These are phyloP conservation scores for Stictonetta naevosa DNA, from an alignment of 2,113 vertebrate genomes.

Conservation along the genomic window DNA sequence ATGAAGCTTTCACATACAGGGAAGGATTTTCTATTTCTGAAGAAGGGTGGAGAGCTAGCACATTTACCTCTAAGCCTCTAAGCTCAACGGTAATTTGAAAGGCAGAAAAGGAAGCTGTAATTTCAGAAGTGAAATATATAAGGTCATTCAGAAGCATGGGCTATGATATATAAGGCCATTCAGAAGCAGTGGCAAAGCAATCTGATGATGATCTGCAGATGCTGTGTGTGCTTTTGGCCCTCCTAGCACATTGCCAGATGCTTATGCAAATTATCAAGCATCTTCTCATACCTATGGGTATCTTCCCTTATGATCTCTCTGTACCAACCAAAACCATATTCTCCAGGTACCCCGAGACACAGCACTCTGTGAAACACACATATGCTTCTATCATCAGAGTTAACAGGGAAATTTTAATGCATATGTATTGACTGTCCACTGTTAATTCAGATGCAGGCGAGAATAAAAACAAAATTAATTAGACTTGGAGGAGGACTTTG, in stretches of 20 bases:
- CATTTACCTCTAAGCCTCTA: neutral
- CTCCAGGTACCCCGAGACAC: neutral
- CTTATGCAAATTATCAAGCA: constrained; percentile 52
- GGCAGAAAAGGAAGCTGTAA: neutral
- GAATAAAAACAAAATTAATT: constrained; percentile 58
- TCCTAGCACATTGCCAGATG: constrained; percentile 17
- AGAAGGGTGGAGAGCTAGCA: neutral
- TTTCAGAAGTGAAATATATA: neutral
- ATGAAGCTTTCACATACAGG: neutral
- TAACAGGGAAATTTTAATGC: constrained; percentile 47
- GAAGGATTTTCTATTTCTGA: neutral
- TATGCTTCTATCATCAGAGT: constrained; percentile 42
- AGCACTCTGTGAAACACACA: constrained; percentile 1
- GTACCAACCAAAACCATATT: constrained; percentile 7
- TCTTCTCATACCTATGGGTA: constrained; percentile 23
- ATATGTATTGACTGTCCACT: constrained; percentile 29
- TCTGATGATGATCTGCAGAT: neutral
- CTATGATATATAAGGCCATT: neutral
- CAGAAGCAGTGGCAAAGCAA: neutral
- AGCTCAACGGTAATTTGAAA: neutral
- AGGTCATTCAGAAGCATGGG: neutral
- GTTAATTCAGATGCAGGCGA: constrained; percentile 34
- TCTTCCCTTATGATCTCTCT: constrained; percentile 30
- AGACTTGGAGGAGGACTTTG: constrained; percentile 6
- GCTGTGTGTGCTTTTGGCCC: neutral